Conservation (phyloP, 2,797 vertebrate species). For the Sebastes melanostomus region DNA sequence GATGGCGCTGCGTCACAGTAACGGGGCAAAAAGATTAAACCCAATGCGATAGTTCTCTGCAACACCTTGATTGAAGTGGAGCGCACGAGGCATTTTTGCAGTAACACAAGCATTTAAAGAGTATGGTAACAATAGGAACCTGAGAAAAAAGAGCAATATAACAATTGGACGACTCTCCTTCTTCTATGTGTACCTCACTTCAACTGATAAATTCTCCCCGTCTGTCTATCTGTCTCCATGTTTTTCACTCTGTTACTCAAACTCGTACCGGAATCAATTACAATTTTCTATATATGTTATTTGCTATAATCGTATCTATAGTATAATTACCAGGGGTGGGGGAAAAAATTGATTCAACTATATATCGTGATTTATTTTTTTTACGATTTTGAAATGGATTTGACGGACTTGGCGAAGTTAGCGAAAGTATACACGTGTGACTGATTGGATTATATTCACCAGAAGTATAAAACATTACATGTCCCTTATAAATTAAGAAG, state of each 20-base stretch:
- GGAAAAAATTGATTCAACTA: no score
- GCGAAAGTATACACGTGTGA: no score
- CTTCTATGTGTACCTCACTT: neutral
- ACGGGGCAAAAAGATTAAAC: slow-evolving; percentile 34
- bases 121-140: neutral
- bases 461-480: no score
- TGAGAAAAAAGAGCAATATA: neutral
- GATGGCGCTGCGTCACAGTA: slow-evolving; percentile 48
- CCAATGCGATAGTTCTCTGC: slow-evolving; percentile 8
- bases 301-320: neutral
- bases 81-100: neutral
- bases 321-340: neutral
- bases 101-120: neutral
- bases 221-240: neutral
- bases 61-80: slow-evolving; percentile 13
- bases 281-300: neutral
- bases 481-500: no score
- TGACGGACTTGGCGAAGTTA: no score
- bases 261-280: neutral
- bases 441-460: no score
- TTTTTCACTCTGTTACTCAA: neutral
- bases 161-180: no score
- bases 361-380: no score
- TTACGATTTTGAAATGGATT: no score
- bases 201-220: neutral